phyloP scores from a whole-genome alignment of 2,888 invertebrate genomes.

The Lymantria dispar region DNA sequence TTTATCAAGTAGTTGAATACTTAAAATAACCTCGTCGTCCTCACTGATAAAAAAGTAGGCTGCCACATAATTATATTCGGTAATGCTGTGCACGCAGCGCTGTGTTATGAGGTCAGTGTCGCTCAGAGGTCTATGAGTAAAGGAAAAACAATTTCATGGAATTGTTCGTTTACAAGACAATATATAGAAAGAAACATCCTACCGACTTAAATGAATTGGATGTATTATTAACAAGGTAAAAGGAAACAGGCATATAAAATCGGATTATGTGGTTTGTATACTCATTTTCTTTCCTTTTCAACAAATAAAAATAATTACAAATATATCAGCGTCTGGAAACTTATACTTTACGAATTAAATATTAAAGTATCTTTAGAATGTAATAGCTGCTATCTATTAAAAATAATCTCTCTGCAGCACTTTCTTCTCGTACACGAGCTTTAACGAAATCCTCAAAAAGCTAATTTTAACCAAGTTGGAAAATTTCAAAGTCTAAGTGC shows the following conservation, averaged over 20 bases:
- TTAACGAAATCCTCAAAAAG: too few species aligned
- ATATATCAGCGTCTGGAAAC: too few species aligned
- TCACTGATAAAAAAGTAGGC: conserved; percentile 43
- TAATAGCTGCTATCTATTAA: too few species aligned
- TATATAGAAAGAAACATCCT: conserved; percentile 37
- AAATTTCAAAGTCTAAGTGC: too few species aligned
- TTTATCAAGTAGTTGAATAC: conserved; percentile 27
- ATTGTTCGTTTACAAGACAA: conserved; percentile 38
- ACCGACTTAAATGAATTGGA: conserved; percentile 40
- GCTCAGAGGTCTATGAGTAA: conserved; percentile 38
- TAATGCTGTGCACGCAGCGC: conserved; percentile 48
- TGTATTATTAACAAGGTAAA: conserved; percentile 25
- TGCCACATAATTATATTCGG: conserved; percentile 37
- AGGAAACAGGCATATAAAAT: conserved; percentile 11
- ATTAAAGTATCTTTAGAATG: too few species aligned
- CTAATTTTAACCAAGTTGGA: too few species aligned
- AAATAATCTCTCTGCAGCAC: too few species aligned
- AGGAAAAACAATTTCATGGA: conserved; percentile 60
- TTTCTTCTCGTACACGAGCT: too few species aligned
- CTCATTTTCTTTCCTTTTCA: too few species aligned
- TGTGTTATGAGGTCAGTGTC: conserved; percentile 70
- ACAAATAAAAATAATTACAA: too few species aligned
- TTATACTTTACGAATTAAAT: too few species aligned
- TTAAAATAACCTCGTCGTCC: conserved; percentile 43
- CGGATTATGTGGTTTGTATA: conserved; percentile 20